Percentiles rank a stretch among this genome's conserved stretches.
Evolutionary conservation across 1,140 invertebrate species (phyloP).

Genomic region (Ceratitis capitata): DNA sequence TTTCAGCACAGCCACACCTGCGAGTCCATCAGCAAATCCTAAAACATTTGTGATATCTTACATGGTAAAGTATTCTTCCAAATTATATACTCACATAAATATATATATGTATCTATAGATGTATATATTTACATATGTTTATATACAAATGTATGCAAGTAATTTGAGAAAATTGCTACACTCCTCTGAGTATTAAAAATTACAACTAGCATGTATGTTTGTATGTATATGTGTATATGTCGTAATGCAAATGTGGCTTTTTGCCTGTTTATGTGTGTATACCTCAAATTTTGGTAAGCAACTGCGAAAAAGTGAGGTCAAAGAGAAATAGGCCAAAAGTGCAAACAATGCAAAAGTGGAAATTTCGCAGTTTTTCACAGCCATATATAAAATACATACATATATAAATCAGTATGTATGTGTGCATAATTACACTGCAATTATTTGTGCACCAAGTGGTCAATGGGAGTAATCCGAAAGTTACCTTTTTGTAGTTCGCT

Average conservation of each 20-base stretch:
- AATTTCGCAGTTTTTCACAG: background rate
- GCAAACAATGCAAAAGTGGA: background rate
- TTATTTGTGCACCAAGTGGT: no score
- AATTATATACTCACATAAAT: background rate
- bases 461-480: no score
- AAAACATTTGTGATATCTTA: no score
- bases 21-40: no score
- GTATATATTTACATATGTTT: background rate
- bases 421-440: background rate
- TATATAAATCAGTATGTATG: background rate
- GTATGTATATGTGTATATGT: background rate
- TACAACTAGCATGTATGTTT: background rate
- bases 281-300: background rate
- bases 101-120: background rate
- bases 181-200: background rate
- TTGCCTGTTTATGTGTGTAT: background rate
- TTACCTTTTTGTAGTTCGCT: no score
- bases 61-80: background rate
- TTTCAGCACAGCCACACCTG: no score
- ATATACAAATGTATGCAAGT: background rate
- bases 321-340: conserved; percentile 16
- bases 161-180: background rate
- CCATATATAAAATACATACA: background rate
- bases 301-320: conserved; percentile 8
- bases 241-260: background rate